Conservation (phyloP, 1,140 invertebrate species). For the Cydia strobilella region DNA sequence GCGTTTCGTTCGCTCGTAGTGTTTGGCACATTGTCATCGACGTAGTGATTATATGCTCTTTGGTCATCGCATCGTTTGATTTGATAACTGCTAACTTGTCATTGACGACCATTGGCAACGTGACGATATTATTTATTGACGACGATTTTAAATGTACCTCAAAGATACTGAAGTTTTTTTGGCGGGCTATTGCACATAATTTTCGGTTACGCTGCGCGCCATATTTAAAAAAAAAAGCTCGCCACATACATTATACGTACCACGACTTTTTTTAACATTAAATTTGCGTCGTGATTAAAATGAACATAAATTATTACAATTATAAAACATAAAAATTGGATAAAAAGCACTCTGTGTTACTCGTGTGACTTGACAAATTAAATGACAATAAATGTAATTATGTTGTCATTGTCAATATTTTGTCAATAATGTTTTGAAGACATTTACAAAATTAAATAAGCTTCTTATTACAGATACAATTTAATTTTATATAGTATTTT, state of each 20-base stretch:
- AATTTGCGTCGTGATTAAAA: neutral
- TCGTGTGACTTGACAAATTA: no score
- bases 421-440: slow-evolving; percentile 1
- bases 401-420: no score
- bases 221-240: no score
- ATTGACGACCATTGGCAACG: no score
- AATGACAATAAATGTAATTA: no score
- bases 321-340: no score
- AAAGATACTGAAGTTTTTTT: neutral
- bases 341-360: no score
- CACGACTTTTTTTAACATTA: neutral
- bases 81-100: neutral
- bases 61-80: neutral
- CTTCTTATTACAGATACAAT: neutral
- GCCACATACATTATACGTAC: no score
- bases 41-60: no score
- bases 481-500: neutral
- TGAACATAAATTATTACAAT: no score
- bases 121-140: neutral
- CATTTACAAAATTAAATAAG: no score
- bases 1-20: slow-evolving; percentile 7
- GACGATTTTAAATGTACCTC: neutral
- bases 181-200: neutral
- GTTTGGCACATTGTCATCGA: neutral
- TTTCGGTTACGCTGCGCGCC: no score